Percentiles rank a stretch among this genome's conserved stretches.
Evolutionary conservation across 2,888 invertebrate genomes (phyloP).

Genomic region (Trachelus tabidus): DNA sequence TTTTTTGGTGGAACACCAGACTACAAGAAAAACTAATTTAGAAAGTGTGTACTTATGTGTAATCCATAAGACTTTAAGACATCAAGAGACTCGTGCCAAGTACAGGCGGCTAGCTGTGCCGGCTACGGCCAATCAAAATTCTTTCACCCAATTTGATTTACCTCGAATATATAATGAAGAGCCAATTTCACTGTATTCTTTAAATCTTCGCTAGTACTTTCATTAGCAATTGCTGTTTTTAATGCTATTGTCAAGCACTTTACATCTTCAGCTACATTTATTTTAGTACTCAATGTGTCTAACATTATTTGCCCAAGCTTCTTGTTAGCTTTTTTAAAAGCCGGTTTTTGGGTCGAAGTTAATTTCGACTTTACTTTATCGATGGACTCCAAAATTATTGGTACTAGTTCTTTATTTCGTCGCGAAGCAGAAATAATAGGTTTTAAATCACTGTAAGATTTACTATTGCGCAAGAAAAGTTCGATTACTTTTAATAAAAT

Average conservation of each 20-base stretch:
- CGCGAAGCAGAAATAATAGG: slow-evolving; percentile 27
- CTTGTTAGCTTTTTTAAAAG: slow-evolving; percentile 42
- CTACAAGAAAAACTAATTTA: neutral
- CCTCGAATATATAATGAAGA: slow-evolving; percentile 39
- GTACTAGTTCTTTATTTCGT: slow-evolving; percentile 17
- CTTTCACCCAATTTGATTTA: slow-evolving; percentile 17
- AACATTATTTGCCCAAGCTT: slow-evolving; percentile 42
- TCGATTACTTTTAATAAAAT: slow-evolving; percentile 39
- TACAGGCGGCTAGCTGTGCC: no score
- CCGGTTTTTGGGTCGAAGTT: slow-evolving; percentile 30
- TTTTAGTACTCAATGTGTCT: slow-evolving; percentile 27
- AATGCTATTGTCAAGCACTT: slow-evolving; percentile 44
- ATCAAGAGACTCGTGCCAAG: no score
- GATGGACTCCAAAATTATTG: slow-evolving; percentile 44
- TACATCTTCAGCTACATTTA: slow-evolving; percentile 38
- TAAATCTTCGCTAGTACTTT: slow-evolving; percentile 36
- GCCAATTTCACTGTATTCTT: slow-evolving; percentile 32
- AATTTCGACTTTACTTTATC: slow-evolving; percentile 44
- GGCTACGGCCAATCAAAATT: no score
- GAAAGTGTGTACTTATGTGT: neutral
- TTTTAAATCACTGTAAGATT: slow-evolving; percentile 34
- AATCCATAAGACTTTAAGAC: neutral
- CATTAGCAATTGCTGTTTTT: slow-evolving; percentile 33
- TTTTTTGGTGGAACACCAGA: neutral
- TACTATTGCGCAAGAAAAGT: slow-evolving; percentile 37